Evolutionary conservation across 2,113 vertebrate species (phyloP).

Genomic region (Equus przewalskii): DNA sequence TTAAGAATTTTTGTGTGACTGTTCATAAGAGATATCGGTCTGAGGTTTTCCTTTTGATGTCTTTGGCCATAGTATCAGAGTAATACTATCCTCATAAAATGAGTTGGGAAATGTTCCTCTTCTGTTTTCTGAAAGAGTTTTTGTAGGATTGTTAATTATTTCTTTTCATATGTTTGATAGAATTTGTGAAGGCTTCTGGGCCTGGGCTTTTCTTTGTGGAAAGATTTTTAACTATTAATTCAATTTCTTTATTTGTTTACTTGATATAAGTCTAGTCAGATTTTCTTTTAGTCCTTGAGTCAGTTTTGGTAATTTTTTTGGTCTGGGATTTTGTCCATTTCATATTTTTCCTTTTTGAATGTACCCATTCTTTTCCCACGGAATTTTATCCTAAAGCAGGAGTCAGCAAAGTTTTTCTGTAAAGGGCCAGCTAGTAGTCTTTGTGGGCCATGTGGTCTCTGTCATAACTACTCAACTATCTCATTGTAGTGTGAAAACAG

Average conservation of each 20-base stretch:
- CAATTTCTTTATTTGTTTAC: not conserved
- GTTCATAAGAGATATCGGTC: not conserved
- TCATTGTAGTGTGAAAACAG: not conserved
- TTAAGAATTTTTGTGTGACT: not conserved
- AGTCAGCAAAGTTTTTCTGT: not conserved
- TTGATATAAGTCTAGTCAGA: not conserved
- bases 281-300: slow-evolving; percentile 17
- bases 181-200: not conserved
- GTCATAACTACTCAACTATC: not conserved
- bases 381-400: not conserved
- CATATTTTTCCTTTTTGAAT: not conserved
- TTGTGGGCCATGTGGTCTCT: not conserved
- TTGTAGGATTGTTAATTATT: slow-evolving; percentile 9
- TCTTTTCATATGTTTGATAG: not conserved
- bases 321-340: not conserved
- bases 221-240: not conserved
- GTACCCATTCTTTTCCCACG: not conserved
- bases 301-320: slow-evolving; percentile 29
- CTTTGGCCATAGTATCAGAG: not conserved
- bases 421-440: not conserved
- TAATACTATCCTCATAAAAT: not conserved
- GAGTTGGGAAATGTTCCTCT: not conserved
- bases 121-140: slow-evolving; percentile 24
- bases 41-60: not conserved
- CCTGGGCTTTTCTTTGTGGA: not conserved